A percentile compares a stretch with the other conserved stretches of the same genome.
Conservation (phyloP, 2,888 invertebrate species). For the Mallateleia sp. region DNA sequence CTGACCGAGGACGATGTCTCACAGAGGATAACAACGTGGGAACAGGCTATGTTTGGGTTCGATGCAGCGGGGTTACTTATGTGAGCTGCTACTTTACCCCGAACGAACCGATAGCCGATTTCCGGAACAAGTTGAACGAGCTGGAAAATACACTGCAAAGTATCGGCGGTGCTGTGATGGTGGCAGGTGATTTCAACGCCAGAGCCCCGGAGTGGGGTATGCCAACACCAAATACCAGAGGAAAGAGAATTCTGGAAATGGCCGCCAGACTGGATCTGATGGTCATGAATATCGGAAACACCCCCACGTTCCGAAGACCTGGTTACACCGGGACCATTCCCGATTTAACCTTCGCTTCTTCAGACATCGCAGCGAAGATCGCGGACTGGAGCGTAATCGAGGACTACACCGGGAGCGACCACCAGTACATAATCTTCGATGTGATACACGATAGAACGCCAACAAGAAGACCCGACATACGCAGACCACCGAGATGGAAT, state of each 20-base stretch:
- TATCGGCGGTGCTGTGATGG: conserved; percentile 36
- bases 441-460: too few relatives aligned
- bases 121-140: conserved; percentile 35
- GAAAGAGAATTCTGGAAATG: conserved; percentile 77
- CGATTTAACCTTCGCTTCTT: conserved; percentile 66
- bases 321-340: conserved; percentile 56
- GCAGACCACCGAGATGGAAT: neutral
- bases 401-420: conserved; percentile 75
- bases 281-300: conserved; percentile 47
- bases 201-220: conserved; percentile 78
- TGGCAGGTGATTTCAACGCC: conserved; percentile 70
- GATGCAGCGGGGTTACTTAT: conserved; percentile 27
- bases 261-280: conserved; percentile 71
- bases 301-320: conserved; percentile 62
- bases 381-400: conserved; percentile 70
- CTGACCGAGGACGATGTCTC: neutral
- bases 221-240: conserved; percentile 75
- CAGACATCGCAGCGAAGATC: conserved; percentile 35
- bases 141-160: conserved; percentile 25
- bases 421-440: conserved; percentile 70
- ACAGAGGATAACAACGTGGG: conserved; percentile 17
- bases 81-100: conserved; percentile 65
- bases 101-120: conserved; percentile 57
- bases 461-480: neutral
- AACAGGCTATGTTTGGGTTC: conserved; percentile 61